Evolutionary conservation across 1,140 invertebrate species (phyloP), one percentile per base, ranked within the genome.

Genomic region (Cydia pomonella): DNA sequence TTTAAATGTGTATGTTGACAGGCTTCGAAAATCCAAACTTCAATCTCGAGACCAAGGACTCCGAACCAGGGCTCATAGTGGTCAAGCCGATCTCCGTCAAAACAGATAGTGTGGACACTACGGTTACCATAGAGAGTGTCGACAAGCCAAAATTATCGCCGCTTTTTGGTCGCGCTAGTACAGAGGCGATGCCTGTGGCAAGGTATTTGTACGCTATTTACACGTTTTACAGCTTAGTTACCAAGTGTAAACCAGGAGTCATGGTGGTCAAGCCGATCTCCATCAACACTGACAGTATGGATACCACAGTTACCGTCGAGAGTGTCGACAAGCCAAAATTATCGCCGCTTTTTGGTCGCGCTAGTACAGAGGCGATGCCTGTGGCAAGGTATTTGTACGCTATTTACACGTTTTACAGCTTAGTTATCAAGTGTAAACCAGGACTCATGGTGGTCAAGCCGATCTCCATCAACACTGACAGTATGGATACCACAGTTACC

Each of bases 1-100:
- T 16, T 27, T 12, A 63, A 62, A 21, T 21, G 5, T 84, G 82
- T 0, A 87, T 85, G 0, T 87, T 89, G 75, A 91, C 91, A 1
- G 91, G 91, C n/a, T 93, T 93, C 21, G 91, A 92, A 71, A 93
- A 93, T 47, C 91, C 91, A 1, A 92, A 91, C 75, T 92, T 79
- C 72, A 82, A 83, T 25, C 44, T 82, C 0, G 78, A 81, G 1
- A 85, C 21, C 21, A 84, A 80, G n/a, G 80, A 79, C 21, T 27
- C 84, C 25, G 87, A 87, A 12, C 75, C 76, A 6, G 87, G 84
- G 6, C 1, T 92, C 13, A 90, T 92, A 4, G 72, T 90, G 0
- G 91, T 92, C 0, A 92, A 92, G 66, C 89, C 91, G 10, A 78
- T 87, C 0, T 73, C 75, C 0, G 44, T 76, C 16, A 88, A 87